Evolutionary conservation across 2,888 invertebrate genomes (phyloP), one percentile per base, ranked within the genome.

Genomic region (Quadroppia sp.): DNA sequence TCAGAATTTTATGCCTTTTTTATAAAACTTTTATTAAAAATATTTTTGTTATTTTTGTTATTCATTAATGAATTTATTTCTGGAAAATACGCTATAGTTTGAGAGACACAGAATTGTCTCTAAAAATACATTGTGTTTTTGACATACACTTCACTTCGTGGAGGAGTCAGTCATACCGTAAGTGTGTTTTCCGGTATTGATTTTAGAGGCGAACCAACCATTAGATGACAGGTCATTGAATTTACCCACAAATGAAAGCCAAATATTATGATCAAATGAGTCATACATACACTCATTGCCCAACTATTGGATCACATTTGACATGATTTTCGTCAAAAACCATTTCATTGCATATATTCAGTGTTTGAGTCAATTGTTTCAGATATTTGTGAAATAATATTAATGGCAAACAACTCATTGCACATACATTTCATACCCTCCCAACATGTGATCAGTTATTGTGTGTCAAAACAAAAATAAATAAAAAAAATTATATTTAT

Each of bases 171-270:
- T 56, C 59, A 28, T 59, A 59, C 20, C 50, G 50, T 50, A 36
- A 36, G 36, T 45, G 45, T 45, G 17, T 36, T 61, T 61, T 61
- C 61, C 61, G 61, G 32, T 61, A 61, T 61, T 61, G 61, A 61
- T 61, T 36, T 61, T 36, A 61, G 61, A 61, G 61, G 40, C 40
- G 67, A 67, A 42, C 67, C 67, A 67, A 67, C 67, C n/a, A 36
- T 30, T 61, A n/a, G 30, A 36, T 61, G 36, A 40, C 67, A 67
- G 67, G 67, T 67, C 67, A 67, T 67, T 67, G 40, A 67, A 67
- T 40, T 67, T 67, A 40, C 42, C 36, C 67, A 42, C 23, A 67
- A 67, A 67, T 42, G 30, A 4, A 23, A 42, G n/a, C n/a, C n/a
- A 30, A 61, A 61, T 17, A 32, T n/a, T n/a, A n/a, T n/a, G n/a